Conservation (phyloP, 2,113 vertebrate genomes). For the Thomomys bottae region DNA sequence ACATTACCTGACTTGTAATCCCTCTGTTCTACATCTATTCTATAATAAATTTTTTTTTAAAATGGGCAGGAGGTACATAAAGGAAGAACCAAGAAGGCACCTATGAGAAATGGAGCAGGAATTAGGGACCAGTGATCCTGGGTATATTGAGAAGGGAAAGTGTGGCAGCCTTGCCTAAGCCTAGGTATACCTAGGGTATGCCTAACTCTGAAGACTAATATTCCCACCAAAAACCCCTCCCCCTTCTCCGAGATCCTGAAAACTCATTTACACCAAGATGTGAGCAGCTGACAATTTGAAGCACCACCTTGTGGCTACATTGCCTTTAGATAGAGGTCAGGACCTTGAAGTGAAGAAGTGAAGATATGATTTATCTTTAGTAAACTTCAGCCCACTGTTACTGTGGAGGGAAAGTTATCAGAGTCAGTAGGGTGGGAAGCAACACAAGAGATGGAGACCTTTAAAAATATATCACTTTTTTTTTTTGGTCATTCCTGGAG, state of each 20-base stretch:
- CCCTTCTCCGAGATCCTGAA: conserved; percentile 1
- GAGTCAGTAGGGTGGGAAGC: background rate
- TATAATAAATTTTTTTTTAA: too few relatives aligned
- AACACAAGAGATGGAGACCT: background rate
- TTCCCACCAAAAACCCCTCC: too few relatives aligned
- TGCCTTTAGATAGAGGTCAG: background rate
- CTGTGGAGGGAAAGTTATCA: background rate
- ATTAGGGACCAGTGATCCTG: too few relatives aligned
- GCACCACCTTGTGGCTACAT: background rate
- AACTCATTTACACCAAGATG: conserved; percentile 9
- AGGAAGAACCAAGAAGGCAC: background rate
- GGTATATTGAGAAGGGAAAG: background rate
- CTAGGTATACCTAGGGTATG: background rate
- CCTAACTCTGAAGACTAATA: background rate
- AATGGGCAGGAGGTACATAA: background rate
- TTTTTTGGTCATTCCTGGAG: too few relatives aligned
- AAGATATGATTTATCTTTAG: background rate
- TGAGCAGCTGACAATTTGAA: background rate
- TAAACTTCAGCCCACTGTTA: background rate
- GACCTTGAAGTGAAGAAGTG: background rate
- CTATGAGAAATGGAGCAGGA: background rate
- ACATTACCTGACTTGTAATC: too few relatives aligned
- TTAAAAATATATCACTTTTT: conserved; percentile 5
- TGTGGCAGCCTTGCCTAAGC: background rate
- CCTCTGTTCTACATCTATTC: too few relatives aligned